Evolutionary conservation across 1,140 invertebrate species (phyloP).

Genomic region (Orchesella cincta): DNA sequence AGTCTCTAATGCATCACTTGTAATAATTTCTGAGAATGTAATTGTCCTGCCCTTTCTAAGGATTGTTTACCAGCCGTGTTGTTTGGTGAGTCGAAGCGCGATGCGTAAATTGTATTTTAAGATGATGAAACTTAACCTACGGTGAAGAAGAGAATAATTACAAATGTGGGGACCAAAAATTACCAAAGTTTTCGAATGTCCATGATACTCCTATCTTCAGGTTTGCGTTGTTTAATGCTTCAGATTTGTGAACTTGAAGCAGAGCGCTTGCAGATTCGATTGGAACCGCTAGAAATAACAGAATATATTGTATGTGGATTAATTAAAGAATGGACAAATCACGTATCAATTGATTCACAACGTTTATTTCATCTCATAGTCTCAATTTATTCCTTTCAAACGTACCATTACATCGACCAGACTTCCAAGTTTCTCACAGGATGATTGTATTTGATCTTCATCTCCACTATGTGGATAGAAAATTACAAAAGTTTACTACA

Average conservation of each 20-base stretch:
- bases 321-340: no score
- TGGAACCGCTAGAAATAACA: constrained; percentile 2
- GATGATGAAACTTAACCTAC: no score
- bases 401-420: constrained; percentile 18
- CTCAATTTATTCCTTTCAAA: background rate
- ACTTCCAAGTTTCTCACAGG: constrained; percentile 30
- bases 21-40: no score
- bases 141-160: no score
- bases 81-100: no score
- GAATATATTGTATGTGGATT: background rate
- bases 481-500: background rate
- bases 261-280: background rate
- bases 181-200: constrained; percentile 17
- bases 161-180: background rate
- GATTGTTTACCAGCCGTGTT: no score
- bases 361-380: no score
- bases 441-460: constrained; percentile 11
- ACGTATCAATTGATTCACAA: no score
- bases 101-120: no score
- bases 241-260: background rate
- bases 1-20: no score
- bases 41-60: no score
- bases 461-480: background rate
- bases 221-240: background rate
- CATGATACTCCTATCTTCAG: constrained; percentile 8